A percentile compares a stretch with the other conserved stretches of the same genome.
phyloP scores from a whole-genome alignment of 2,113 vertebrate genomes.

The Suricata suricatta region DNA sequence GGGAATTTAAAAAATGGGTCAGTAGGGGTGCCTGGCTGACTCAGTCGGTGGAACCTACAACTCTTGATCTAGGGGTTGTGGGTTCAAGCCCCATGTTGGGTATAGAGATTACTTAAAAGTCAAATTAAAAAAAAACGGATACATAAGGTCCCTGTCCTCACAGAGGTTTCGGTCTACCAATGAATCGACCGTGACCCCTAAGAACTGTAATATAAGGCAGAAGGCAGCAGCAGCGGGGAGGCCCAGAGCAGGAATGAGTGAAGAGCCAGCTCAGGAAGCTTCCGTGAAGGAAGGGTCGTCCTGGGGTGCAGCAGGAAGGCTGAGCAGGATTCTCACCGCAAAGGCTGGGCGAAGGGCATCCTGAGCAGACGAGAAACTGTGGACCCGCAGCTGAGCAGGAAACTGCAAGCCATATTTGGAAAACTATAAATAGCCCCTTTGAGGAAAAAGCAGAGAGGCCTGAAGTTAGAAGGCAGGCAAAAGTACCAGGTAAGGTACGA shows the following conservation, averaged over 20 bases:
- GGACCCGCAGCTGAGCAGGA: background rate
- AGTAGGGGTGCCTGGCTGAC: too few relatives aligned
- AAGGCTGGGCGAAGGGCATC: background rate
- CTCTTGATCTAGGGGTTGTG: too few relatives aligned
- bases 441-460: background rate
- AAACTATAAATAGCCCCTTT: background rate
- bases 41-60: too few relatives aligned
- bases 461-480: background rate
- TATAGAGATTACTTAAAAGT: too few relatives aligned
- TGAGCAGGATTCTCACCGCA: background rate
- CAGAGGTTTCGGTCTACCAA: background rate
- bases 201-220: background rate
- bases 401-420: background rate
- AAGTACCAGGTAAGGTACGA: background rate
- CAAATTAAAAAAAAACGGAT: background rate
- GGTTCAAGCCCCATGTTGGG: too few relatives aligned
- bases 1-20: background rate
- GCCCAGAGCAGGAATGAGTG: fast-evolving
- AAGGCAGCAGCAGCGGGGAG: background rate
- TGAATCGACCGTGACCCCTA: background rate
- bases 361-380: background rate
- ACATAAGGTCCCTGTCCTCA: background rate
- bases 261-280: background rate
- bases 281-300: background rate
- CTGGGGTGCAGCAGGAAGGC: background rate